Evolutionary conservation across 1,140 invertebrate genomes (phyloP).

Genomic region (Orius insidiosus): DNA sequence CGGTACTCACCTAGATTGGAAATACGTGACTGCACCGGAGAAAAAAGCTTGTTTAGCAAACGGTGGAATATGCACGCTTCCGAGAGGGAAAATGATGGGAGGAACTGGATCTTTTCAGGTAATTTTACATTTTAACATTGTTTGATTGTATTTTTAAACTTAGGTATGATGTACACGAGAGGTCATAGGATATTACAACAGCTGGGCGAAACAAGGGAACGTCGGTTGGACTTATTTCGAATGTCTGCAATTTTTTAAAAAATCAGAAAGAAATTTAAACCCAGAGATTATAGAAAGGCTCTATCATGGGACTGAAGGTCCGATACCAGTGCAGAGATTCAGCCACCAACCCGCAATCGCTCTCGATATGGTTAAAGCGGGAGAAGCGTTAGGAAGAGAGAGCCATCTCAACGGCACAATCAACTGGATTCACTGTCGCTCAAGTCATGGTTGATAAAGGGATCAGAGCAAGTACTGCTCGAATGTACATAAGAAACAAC

Average conservation of each 20-base stretch:
- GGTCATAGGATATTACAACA: slow-evolving; percentile 41
- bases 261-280: slow-evolving; percentile 31
- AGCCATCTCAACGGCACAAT: slow-evolving; percentile 38
- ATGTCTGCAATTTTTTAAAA: slow-evolving; percentile 38
- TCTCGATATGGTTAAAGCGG: slow-evolving; percentile 38
- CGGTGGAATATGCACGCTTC: slow-evolving; percentile 48
- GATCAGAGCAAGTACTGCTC: slow-evolving; percentile 26
- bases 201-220: slow-evolving; percentile 45
- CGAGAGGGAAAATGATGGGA: slow-evolving; percentile 60
- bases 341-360: slow-evolving; percentile 32
- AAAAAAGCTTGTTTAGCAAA: slow-evolving; percentile 32
- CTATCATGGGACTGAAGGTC: slow-evolving; percentile 38
- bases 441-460: slow-evolving; percentile 21
- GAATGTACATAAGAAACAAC: slow-evolving; percentile 33
- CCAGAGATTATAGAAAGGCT: slow-evolving; percentile 27
- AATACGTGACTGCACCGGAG: slow-evolving; percentile 42
- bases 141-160: slow-evolving; percentile 16
- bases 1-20: slow-evolving; percentile 40
- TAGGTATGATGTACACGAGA: slow-evolving; percentile 49
- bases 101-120: slow-evolving; percentile 43
- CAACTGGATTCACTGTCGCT: slow-evolving; percentile 29
- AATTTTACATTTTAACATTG: neutral
- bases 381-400: slow-evolving; percentile 28
- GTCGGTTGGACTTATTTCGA: slow-evolving; percentile 44
- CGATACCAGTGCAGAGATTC: slow-evolving; percentile 34